A percentile compares a stretch with the other conserved stretches of the same genome.
These are phyloP conservation scores for Ctenopoma multispine DNA, from an alignment of 2,797 vertebrate genomes.

Conservation along the genomic window DNA sequence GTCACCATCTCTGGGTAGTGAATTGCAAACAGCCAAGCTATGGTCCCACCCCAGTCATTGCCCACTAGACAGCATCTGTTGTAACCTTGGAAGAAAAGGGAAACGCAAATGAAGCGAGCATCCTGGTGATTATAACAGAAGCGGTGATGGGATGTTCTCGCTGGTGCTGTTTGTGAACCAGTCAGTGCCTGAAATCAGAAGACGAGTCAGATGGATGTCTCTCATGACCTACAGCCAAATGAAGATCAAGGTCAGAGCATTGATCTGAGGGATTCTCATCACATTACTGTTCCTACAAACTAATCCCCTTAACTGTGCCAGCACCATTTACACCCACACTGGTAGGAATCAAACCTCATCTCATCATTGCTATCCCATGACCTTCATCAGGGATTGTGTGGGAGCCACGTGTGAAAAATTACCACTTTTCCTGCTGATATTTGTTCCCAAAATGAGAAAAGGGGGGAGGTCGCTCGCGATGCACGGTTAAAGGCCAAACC, in stretches of 20 bases:
- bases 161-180: constrained; percentile 21
- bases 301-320: constrained; percentile 40
- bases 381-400: background rate
- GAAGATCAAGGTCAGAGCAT: constrained; percentile 63
- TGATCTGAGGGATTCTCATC: constrained; percentile 47
- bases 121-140: background rate
- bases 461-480: background rate
- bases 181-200: constrained; percentile 37
- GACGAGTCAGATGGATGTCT: constrained; percentile 37
- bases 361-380: background rate
- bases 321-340: no score
- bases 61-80: constrained; percentile 97
- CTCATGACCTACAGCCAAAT: constrained; percentile 50
- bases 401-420: constrained; percentile 5
- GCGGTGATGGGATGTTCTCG: background rate
- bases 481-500: constrained; percentile 4
- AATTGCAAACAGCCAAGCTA: constrained; percentile 96
- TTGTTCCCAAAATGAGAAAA: background rate
- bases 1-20: constrained; percentile 98
- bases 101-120: constrained; percentile 12
- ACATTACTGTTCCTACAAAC: constrained; percentile 38
- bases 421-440: background rate
- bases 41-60: constrained; percentile 97
- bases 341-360: constrained; percentile 23
- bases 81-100: constrained; percentile 86